Conservation (phyloP, 2,888 invertebrate species). For the Tetranychus truncatus region DNA sequence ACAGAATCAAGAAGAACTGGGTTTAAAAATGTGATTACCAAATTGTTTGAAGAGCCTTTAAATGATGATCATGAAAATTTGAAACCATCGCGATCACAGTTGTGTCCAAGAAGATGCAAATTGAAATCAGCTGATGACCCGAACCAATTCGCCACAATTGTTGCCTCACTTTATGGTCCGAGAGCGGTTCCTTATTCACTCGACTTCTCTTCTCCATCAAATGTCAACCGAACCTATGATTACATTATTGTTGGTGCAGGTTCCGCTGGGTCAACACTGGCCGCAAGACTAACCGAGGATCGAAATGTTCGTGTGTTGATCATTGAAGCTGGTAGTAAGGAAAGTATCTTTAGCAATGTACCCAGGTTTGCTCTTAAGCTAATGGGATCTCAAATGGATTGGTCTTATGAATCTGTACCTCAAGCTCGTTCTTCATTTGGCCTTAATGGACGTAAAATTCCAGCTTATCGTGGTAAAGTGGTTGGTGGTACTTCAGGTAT, state of each 20-base stretch:
- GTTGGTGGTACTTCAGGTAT: slow-evolving; percentile 76
- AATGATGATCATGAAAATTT: too few relatives aligned
- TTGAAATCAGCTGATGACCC: too few relatives aligned
- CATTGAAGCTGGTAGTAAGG: slow-evolving; percentile 14
- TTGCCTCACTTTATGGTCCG: not conserved
- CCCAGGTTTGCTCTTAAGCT: not conserved
- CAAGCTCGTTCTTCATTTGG: not conserved
- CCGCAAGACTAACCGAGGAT: slow-evolving; percentile 10
- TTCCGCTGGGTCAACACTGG: slow-evolving; percentile 13
- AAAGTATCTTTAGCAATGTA: not conserved
- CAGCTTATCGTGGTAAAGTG: slow-evolving; percentile 32
- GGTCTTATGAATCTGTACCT: not conserved
- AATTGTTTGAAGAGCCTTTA: too few relatives aligned
- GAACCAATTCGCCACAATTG: not conserved
- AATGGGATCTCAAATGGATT: not conserved
- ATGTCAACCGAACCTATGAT: not conserved
- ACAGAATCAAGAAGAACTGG: too few relatives aligned
- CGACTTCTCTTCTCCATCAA: not conserved
- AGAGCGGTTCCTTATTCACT: not conserved
- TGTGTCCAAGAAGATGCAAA: too few relatives aligned
- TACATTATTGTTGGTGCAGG: slow-evolving; percentile 14
- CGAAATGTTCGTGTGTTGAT: not conserved
- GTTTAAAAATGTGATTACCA: too few relatives aligned
- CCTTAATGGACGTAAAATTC: slow-evolving; percentile 18
- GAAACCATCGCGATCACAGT: too few relatives aligned